Percentiles rank a stretch among this genome's conserved stretches.
Evolutionary conservation across 2,888 invertebrate species (phyloP).

Genomic region (Asteroscopus sphinx): DNA sequence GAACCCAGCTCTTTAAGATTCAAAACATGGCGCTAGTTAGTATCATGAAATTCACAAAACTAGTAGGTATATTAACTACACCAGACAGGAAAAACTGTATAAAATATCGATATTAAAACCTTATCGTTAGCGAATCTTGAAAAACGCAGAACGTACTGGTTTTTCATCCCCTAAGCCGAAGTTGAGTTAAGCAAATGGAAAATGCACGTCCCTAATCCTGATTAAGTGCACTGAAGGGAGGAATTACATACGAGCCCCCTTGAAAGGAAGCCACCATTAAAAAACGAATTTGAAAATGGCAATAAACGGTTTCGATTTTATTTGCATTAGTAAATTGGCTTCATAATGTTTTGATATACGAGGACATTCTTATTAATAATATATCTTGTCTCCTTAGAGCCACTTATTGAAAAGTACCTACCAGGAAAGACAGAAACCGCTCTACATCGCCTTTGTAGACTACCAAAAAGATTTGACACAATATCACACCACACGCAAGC

Average conservation of each 20-base stretch:
- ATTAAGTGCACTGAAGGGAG: constrained; percentile 60
- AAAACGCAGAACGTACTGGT: constrained; percentile 33
- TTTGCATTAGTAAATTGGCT: constrained; percentile 44
- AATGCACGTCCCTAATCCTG: constrained; percentile 54
- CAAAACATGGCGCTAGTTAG: neutral
- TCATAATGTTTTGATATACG: constrained; percentile 17
- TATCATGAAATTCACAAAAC: too few relatives aligned
- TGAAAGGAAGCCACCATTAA: constrained; percentile 29
- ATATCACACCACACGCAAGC: too few relatives aligned
- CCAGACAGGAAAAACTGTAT: constrained; percentile 2
- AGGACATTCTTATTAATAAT: too few relatives aligned
- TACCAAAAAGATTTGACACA: too few relatives aligned
- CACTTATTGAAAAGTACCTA: too few relatives aligned
- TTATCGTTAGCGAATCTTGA: constrained; percentile 30
- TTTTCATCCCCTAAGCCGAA: constrained; percentile 37
- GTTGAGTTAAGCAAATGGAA: constrained; percentile 49
- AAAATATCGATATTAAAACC: constrained; percentile 32
- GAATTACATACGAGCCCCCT: constrained; percentile 44
- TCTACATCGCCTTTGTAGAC: too few relatives aligned
- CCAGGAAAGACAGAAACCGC: too few relatives aligned
- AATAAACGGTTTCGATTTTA: constrained; percentile 39
- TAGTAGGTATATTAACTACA: neutral
- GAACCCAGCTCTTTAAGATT: neutral
- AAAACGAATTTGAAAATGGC: constrained; percentile 30
- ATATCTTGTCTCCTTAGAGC: too few relatives aligned